A percentile compares a stretch with the other conserved stretches of the same genome.
Conservation (phyloP, 1,140 invertebrate species). For the Sesamia nonagrioides region DNA sequence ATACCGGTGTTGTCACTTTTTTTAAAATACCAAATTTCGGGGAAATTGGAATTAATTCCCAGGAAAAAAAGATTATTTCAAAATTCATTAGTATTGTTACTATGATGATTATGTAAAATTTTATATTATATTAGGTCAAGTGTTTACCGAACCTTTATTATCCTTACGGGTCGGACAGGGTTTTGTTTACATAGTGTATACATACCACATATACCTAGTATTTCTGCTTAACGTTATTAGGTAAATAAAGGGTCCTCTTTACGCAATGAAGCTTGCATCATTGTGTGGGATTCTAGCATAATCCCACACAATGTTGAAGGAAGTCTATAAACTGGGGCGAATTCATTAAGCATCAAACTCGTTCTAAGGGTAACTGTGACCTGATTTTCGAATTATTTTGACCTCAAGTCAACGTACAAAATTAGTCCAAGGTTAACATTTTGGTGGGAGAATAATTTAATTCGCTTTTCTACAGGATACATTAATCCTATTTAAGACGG, state of each 20-base stretch:
- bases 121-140: no score
- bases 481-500: not conserved
- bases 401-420: not conserved
- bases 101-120: no score
- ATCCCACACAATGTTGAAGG: no score
- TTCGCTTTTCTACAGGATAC: not conserved
- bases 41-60: no score
- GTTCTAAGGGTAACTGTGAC: conserved; percentile 2
- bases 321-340: conserved; percentile 16
- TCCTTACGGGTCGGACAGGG: no score
- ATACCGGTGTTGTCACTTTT: no score
- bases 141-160: no score
- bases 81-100: no score
- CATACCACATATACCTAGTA: conserved; percentile 14
- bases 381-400: not conserved
- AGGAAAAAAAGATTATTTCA: no score
- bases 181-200: no score
- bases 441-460: not conserved
- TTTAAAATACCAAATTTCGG: no score
- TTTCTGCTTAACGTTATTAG: conserved; percentile 30
- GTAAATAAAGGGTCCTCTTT: conserved; percentile 26
- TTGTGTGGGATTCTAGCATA: conserved; percentile 14
- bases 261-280: conserved; percentile 18
- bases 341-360: conserved; percentile 22
- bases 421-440: not conserved